Evolutionary conservation across 1,140 invertebrate genomes (phyloP).

Genomic region (Dolichoris vasculosae): DNA sequence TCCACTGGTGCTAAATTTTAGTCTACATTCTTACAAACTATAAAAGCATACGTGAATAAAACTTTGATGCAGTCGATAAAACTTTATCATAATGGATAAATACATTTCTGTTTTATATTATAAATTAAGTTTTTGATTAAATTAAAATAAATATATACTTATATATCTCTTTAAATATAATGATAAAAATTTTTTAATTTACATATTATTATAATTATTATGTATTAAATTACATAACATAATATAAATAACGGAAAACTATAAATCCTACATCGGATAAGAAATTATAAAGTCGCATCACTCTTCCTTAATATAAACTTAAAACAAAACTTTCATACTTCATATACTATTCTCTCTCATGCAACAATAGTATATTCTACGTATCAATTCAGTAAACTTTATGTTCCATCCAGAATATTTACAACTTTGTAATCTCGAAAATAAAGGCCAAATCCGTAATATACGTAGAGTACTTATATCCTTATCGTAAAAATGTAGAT

Average conservation of each 20-base stretch:
- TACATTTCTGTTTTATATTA: too few relatives aligned
- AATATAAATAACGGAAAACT: background rate
- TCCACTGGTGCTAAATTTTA: too few relatives aligned
- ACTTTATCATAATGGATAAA: too few relatives aligned
- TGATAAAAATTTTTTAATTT: too few relatives aligned
- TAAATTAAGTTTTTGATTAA: too few relatives aligned
- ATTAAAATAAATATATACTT: too few relatives aligned
- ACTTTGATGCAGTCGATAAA: too few relatives aligned
- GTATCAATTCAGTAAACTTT: conserved; percentile 1
- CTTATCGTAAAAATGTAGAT: background rate
- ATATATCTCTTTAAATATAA: too few relatives aligned
- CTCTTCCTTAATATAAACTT: background rate
- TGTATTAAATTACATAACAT: background rate
- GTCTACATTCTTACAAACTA: too few relatives aligned
- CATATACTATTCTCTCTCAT: background rate
- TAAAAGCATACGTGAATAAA: too few relatives aligned
- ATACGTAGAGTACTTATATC: background rate
- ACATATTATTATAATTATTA: too few relatives aligned
- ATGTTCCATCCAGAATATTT: background rate
- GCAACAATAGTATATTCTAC: background rate
- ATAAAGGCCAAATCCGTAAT: background rate
- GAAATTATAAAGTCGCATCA: background rate
- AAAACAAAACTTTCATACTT: background rate
- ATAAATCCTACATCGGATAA: background rate
- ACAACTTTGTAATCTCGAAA: background rate